Percentiles rank a stretch among this genome's conserved stretches.
Conservation (phyloP, 2,113 vertebrate species). For the Picathartes gymnocephalus region DNA sequence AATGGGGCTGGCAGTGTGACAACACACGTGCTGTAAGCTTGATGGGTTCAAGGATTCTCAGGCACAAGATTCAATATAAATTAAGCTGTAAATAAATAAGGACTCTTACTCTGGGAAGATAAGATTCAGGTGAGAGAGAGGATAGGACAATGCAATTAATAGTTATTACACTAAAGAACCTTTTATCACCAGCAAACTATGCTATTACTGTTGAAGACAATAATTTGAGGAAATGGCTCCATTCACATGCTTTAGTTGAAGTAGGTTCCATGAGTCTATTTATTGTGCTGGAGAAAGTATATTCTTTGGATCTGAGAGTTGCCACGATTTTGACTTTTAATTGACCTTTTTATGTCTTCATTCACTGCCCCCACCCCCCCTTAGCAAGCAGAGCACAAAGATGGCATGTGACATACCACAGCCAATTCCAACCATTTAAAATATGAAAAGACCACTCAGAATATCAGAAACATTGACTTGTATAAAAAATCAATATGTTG, state of each 20-base stretch:
- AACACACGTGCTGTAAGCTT: not conserved
- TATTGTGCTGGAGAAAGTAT: not conserved
- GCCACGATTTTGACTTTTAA: not conserved
- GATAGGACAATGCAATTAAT: not conserved
- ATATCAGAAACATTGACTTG: not conserved
- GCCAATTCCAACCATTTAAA: not conserved
- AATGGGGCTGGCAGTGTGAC: not conserved
- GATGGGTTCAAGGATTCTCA: constrained; percentile 24
- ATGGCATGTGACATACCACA: not conserved
- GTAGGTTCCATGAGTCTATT: not conserved
- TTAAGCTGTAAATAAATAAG: constrained; percentile 32
- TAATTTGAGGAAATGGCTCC: constrained; percentile 19
- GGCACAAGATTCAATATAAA: not conserved
- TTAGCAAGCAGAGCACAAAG: not conserved
- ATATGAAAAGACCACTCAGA: not conserved
- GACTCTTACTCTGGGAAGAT: not conserved
- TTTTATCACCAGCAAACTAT: not conserved
- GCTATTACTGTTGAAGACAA: not conserved
- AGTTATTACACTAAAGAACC: not conserved
- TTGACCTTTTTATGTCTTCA: not conserved
- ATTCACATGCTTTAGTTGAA: not conserved
- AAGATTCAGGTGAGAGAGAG: constrained; percentile 14
- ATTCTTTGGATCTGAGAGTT: not conserved
- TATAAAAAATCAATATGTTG: not conserved
- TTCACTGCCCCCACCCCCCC: accelerated